phyloP scores from a whole-genome alignment of 2,888 invertebrate species.

The Cantharis nigra region DNA sequence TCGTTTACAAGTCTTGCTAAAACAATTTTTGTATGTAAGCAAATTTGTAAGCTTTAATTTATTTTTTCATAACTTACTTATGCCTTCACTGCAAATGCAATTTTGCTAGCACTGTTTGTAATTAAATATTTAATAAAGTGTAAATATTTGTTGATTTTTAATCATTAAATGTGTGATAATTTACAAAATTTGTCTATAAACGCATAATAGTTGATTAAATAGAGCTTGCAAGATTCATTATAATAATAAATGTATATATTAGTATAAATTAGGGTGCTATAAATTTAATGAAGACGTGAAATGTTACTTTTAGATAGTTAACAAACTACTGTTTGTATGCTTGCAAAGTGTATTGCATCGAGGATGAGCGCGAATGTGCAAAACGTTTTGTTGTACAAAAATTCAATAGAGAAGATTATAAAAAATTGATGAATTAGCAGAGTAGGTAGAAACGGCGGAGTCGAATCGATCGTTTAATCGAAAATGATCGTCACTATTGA shows the following conservation, averaged over 20 bases:
- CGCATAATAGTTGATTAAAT: slow-evolving; percentile 21
- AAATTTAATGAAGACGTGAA: slow-evolving; percentile 4
- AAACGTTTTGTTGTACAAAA: not conserved
- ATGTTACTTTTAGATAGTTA: slow-evolving; percentile 21
- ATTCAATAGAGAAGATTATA: not conserved
- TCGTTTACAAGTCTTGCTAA: slow-evolving; percentile 6
- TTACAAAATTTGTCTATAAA: slow-evolving; percentile 22
- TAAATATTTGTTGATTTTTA: slow-evolving; percentile 27
- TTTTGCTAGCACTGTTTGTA: slow-evolving; percentile 51
- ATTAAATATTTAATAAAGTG: slow-evolving; percentile 21
- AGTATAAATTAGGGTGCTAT: slow-evolving; percentile 20
- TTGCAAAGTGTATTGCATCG: slow-evolving; percentile 22
- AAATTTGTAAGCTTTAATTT: slow-evolving; percentile 9
- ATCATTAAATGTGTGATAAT: slow-evolving; percentile 20
- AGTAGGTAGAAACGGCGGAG: not conserved
- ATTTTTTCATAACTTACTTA: slow-evolving; percentile 32
- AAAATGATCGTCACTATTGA: not conserved
- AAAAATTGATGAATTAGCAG: not conserved
- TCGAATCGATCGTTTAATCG: not conserved
- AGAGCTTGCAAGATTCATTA: slow-evolving; percentile 16
- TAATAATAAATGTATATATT: slow-evolving; percentile 2
- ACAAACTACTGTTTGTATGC: slow-evolving; percentile 20
- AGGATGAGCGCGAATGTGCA: slow-evolving; percentile 15
- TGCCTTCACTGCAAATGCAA: slow-evolving; percentile 51
- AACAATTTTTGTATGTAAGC: not conserved